These are phyloP conservation scores for Trissonchulus latispiculum DNA, from an alignment of 2,888 invertebrate species.

Conservation along the genomic window DNA sequence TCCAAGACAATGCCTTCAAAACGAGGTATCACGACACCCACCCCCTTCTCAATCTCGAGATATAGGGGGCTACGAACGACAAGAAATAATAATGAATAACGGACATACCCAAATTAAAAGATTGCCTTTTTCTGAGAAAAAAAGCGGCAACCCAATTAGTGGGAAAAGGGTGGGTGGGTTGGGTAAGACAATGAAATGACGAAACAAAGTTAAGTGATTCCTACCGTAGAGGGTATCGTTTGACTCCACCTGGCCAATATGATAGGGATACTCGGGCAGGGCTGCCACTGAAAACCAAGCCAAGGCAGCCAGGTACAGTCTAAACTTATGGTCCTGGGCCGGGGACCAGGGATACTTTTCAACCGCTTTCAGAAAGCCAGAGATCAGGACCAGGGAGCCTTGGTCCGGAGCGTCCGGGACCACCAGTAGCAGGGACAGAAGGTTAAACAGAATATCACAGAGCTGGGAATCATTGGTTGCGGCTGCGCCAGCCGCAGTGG, in stretches of 20 bases:
- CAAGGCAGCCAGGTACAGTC: constrained; percentile 63
- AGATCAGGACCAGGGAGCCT: constrained; percentile 63
- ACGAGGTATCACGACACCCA: too few relatives aligned
- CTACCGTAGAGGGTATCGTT: constrained; percentile 83
- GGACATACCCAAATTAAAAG: too few relatives aligned
- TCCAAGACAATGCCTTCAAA: too few relatives aligned
- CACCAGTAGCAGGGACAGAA: constrained; percentile 67
- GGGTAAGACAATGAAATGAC: too few relatives aligned
- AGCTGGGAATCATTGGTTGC: background rate
- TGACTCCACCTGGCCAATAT: constrained; percentile 76
- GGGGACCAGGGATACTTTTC: constrained; percentile 55
- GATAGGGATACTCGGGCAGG: constrained; percentile 73
- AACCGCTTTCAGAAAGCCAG: constrained; percentile 68
- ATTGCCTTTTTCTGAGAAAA: too few relatives aligned
- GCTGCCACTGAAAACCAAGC: constrained; percentile 67
- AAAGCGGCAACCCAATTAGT: too few relatives aligned
- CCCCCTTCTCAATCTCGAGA: too few relatives aligned
- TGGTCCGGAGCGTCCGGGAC: constrained; percentile 66
- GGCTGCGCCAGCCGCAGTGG: background rate
- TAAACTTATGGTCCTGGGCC: constrained; percentile 53
- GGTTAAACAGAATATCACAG: constrained; percentile 58
- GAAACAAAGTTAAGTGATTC: too few relatives aligned
- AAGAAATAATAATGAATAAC: too few relatives aligned
- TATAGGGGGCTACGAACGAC: too few relatives aligned
- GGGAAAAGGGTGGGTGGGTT: too few relatives aligned